These are phyloP conservation scores for Metaphire vulgaris DNA, from an alignment of 1,140 invertebrate genomes.

Conservation along the genomic window DNA sequence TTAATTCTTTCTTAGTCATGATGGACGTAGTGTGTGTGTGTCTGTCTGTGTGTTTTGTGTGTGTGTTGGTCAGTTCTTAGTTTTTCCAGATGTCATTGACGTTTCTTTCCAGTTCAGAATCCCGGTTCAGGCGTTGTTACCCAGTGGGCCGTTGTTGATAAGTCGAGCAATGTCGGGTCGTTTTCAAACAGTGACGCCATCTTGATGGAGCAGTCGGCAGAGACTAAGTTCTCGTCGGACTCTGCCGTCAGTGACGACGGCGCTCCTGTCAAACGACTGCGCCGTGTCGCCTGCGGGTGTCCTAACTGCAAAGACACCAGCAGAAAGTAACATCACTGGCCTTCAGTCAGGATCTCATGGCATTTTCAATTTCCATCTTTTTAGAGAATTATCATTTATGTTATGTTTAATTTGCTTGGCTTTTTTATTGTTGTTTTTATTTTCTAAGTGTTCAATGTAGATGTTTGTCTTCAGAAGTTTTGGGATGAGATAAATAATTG, in stretches of 20 bases:
- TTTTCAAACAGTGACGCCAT: neutral
- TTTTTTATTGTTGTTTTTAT: neutral
- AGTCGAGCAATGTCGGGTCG: neutral
- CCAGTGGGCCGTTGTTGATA: neutral
- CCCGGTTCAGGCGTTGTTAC: neutral
- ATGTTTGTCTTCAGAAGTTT: neutral
- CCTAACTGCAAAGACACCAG: constrained; percentile 89
- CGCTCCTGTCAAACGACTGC: constrained; percentile 53
- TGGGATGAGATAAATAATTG: neutral
- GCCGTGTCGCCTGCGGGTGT: constrained; percentile 89
- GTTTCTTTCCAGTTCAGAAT: neutral
- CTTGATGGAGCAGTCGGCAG: neutral
- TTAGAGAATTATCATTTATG: neutral
- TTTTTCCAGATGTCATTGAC: no score
- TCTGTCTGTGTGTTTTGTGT: no score
- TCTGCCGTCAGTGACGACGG: constrained; percentile 28
- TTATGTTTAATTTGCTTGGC: neutral
- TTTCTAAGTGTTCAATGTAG: neutral
- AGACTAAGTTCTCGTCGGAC: neutral
- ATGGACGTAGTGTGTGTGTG: no score
- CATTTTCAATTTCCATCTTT: neutral
- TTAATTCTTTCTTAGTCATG: no score
- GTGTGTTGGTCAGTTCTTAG: no score
- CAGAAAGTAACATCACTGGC: constrained; percentile 58
- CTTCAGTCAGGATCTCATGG: no score